Conservation (phyloP, 2,113 vertebrate species). For the Blennius ocellaris region DNA sequence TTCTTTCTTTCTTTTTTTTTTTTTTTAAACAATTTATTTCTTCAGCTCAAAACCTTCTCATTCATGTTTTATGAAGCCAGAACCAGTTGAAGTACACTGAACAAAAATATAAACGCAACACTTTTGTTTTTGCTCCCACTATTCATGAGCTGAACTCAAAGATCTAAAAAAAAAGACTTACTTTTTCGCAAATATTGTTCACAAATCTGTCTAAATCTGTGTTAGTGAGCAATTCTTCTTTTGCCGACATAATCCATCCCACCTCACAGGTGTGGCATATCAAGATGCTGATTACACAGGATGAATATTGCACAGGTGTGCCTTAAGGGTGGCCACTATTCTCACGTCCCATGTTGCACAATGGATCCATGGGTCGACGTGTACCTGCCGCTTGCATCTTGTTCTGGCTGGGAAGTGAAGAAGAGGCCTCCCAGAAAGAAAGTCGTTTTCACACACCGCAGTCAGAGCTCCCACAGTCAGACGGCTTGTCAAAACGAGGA, state of each 20-base stretch:
- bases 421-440: slow-evolving; percentile 30
- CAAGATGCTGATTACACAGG: too few species aligned
- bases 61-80: not conserved
- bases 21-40: slow-evolving; percentile 9
- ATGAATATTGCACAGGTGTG: too few species aligned
- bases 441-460: slow-evolving; percentile 49
- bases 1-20: not conserved
- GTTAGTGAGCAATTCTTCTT: too few species aligned
- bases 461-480: slow-evolving; percentile 54
- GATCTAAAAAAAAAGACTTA: too few species aligned
- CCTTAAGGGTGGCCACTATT: too few species aligned
- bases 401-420: slow-evolving; percentile 47
- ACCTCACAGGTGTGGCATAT: too few species aligned
- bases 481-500: slow-evolving; percentile 36
- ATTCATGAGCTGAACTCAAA: too few species aligned
- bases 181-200: too few species aligned
- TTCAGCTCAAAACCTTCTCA: not conserved
- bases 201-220: too few species aligned
- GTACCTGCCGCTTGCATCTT: slow-evolving; percentile 4
- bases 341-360: not conserved
- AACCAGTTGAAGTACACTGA: not conserved
- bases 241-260: too few species aligned
- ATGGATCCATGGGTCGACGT: not conserved
- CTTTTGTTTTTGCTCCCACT: too few species aligned
- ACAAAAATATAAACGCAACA: too few species aligned